A percentile compares a stretch with the other conserved stretches of the same genome.
Conservation (phyloP, 2,888 invertebrate species). For the Cerceris ruficornis region DNA sequence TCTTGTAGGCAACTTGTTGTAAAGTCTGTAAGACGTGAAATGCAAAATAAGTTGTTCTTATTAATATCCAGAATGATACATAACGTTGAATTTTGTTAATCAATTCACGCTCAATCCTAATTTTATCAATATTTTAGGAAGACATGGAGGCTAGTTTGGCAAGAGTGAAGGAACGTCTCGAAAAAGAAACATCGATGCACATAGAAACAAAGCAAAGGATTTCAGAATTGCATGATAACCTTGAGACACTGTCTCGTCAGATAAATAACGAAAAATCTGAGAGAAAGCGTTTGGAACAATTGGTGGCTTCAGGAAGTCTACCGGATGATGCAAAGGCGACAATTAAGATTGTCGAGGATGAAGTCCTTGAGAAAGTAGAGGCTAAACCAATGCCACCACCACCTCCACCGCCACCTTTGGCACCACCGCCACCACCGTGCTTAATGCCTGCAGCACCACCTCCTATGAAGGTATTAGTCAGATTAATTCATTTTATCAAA, state of each 20-base stretch:
- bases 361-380: constrained; percentile 76
- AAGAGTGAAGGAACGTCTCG: constrained; percentile 92
- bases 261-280: constrained; percentile 91
- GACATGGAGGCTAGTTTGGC: constrained; percentile 92
- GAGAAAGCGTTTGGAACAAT: constrained; percentile 90
- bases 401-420: constrained; percentile 83
- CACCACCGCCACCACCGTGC: constrained; percentile 85
- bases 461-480: constrained; percentile 80
- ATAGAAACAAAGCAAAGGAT: constrained; percentile 92
- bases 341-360: constrained; percentile 79
- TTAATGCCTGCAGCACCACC: constrained; percentile 85
- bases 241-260: constrained; percentile 83
- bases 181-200: constrained; percentile 93
- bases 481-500: background rate
- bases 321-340: constrained; percentile 95
- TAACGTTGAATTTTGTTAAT: no score
- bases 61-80: no score
- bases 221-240: constrained; percentile 85
- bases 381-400: constrained; percentile 83
- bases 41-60: no score
- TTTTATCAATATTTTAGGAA: constrained; percentile 82
- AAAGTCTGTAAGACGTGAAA: no score
- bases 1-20: no score
- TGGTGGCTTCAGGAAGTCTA: constrained; percentile 94
- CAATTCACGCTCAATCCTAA: background rate